Percentiles rank a stretch among this genome's conserved stretches.
These are phyloP conservation scores for Conus canariensis DNA, from an alignment of 2,888 invertebrate genomes.

Conservation along the genomic window DNA sequence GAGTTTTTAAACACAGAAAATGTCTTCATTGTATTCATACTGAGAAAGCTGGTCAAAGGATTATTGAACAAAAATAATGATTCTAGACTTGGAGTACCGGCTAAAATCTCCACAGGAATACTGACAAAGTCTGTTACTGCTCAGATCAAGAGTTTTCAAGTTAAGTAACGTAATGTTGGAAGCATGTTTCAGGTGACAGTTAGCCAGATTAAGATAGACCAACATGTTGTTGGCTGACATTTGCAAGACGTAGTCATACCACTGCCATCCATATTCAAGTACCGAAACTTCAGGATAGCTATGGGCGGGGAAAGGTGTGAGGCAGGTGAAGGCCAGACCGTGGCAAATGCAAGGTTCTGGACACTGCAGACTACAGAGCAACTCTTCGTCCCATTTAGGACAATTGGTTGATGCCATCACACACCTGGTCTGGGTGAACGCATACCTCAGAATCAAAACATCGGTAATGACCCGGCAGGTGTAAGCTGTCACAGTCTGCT, in stretches of 20 bases:
- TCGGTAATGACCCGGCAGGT: conserved; percentile 40
- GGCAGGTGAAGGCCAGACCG: conserved; percentile 31
- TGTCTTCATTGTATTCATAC: too few species aligned
- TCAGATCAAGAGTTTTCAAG: background rate
- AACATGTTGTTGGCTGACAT: background rate
- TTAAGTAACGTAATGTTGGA: background rate
- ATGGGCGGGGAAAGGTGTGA: background rate
- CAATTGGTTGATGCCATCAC: conserved; percentile 47
- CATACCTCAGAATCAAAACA: conserved; percentile 37
- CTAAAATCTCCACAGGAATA: background rate
- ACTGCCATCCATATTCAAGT: background rate
- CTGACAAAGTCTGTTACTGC: background rate
- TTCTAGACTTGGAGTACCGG: background rate
- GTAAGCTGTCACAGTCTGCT: background rate
- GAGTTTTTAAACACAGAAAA: background rate
- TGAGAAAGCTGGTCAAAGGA: background rate
- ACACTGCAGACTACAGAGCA: conserved; percentile 31
- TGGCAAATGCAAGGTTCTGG: conserved; percentile 17
- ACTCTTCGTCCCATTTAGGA: conserved; percentile 44
- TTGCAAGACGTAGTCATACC: background rate
- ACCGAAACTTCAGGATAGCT: background rate
- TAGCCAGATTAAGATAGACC: background rate
- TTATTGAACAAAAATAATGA: background rate
- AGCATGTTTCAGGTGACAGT: background rate
- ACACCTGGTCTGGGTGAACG: conserved; percentile 37